Percentiles rank a stretch among this genome's conserved stretches.
Evolutionary conservation across 2,888 invertebrate genomes (phyloP).

Genomic region (Seladonia tumulorum): DNA sequence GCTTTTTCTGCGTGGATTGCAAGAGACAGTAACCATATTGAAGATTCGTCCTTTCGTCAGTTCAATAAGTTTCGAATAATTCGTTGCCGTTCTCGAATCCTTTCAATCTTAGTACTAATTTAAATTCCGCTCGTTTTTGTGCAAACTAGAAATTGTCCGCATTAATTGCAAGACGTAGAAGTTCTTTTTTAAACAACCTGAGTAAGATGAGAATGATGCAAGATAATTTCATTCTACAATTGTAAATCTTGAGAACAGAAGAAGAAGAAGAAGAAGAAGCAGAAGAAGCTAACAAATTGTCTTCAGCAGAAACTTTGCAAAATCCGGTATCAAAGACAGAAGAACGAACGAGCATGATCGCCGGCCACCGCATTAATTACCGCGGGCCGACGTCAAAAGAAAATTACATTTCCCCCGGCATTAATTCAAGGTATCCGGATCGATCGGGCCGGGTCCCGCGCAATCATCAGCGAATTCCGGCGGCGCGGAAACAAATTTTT

Average conservation of each 20-base stretch:
- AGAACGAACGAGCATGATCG: not conserved
- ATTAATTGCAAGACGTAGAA: not conserved
- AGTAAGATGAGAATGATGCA: too few relatives aligned
- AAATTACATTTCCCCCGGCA: not conserved
- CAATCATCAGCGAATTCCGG: not conserved
- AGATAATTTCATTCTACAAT: not conserved
- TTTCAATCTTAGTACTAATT: too few relatives aligned
- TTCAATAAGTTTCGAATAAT: too few relatives aligned
- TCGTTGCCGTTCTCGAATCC: too few relatives aligned
- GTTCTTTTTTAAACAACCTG: too few relatives aligned
- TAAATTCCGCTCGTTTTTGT: too few relatives aligned
- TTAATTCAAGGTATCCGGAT: not conserved
- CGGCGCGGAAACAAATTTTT: slow-evolving; percentile 21
- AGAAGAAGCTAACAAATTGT: not conserved
- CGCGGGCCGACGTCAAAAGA: not conserved
- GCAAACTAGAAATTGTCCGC: not conserved
- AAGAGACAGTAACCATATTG: too few relatives aligned
- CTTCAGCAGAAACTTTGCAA: not conserved
- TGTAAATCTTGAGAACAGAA: not conserved
- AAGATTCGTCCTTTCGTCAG: too few relatives aligned
- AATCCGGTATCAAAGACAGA: not conserved
- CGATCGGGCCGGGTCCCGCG: not conserved
- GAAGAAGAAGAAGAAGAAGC: too few relatives aligned
- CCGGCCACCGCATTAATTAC: not conserved
- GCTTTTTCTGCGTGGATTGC: too few relatives aligned